phyloP scores from a whole-genome alignment of 2,888 invertebrate species.

The Netelia fuscicornis region DNA sequence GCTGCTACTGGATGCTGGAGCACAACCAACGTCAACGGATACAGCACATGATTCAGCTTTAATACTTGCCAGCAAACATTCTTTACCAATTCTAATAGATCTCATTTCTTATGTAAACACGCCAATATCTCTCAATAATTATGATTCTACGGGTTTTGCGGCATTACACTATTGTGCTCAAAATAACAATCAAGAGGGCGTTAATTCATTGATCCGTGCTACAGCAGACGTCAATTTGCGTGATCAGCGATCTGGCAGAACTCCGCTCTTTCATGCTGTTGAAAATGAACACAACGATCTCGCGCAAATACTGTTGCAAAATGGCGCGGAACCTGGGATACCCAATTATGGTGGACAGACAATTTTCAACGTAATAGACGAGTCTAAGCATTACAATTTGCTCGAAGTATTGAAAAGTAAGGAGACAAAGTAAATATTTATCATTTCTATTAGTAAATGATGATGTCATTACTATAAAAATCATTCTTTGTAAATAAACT shows the following conservation, averaged over 20 bases:
- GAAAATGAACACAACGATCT: slow-evolving; percentile 74
- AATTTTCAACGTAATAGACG: slow-evolving; percentile 74
- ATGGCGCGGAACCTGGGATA: slow-evolving; percentile 75
- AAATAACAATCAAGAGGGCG: slow-evolving; percentile 74
- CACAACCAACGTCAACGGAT: slow-evolving; percentile 73
- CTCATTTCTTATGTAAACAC: slow-evolving; percentile 71
- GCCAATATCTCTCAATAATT: slow-evolving; percentile 69
- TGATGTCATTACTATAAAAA: no score
- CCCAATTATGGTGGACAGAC: slow-evolving; percentile 79
- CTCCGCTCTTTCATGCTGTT: slow-evolving; percentile 80
- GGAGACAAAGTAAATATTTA: background rate
- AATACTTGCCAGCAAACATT: slow-evolving; percentile 76
- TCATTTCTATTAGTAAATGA: no score
- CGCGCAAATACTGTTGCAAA: slow-evolving; percentile 72
- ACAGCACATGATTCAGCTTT: slow-evolving; percentile 78
- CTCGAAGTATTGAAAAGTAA: slow-evolving; percentile 67
- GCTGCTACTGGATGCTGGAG: slow-evolving; percentile 77
- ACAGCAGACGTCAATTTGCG: slow-evolving; percentile 77
- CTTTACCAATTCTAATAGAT: slow-evolving; percentile 71
- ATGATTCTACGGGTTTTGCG: slow-evolving; percentile 77
- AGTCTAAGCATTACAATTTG: slow-evolving; percentile 72
- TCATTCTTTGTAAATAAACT: no score
- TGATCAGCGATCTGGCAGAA: slow-evolving; percentile 80
- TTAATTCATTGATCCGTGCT: slow-evolving; percentile 70
- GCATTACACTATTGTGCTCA: slow-evolving; percentile 81